Conservation (phyloP, 1,140 invertebrate species). For the Cotesia vestalis region DNA sequence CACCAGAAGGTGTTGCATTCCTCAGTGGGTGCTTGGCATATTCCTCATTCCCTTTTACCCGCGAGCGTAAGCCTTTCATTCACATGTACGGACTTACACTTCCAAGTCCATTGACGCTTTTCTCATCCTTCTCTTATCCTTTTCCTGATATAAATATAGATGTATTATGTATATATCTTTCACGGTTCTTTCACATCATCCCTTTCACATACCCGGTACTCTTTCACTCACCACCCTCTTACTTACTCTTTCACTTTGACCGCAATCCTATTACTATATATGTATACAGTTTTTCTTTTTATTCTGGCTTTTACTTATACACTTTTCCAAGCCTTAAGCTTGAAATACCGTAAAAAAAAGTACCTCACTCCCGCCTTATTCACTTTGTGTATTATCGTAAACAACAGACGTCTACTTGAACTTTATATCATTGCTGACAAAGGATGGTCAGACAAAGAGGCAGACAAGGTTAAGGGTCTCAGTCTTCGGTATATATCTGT, state of each 20-base stretch:
- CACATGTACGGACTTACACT: slow-evolving; percentile 31
- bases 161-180: not conserved
- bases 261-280: slow-evolving; percentile 16
- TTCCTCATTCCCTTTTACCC: not conserved
- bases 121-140: slow-evolving; percentile 13
- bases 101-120: slow-evolving; percentile 52
- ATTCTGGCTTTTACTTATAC: not conserved
- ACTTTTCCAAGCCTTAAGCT: not conserved
- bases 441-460: too few species aligned
- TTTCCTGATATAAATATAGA: slow-evolving; percentile 2
- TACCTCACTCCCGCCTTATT: too few species aligned
- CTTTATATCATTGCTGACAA: too few species aligned
- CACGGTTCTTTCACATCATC: not conserved
- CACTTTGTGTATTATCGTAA: too few species aligned
- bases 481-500: too few species aligned
- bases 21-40: slow-evolving; percentile 11
- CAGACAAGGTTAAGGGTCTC: too few species aligned
- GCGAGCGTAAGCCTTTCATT: slow-evolving; percentile 34
- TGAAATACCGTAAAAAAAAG: too few species aligned
- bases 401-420: too few species aligned
- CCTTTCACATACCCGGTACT: not conserved
- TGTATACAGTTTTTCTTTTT: too few species aligned
- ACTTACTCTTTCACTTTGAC: slow-evolving; percentile 25
- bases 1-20: not conserved
- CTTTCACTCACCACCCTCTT: slow-evolving; percentile 32